Evolutionary conservation across 1,140 invertebrate genomes (phyloP).

Genomic region (Rhysida immarginata): DNA sequence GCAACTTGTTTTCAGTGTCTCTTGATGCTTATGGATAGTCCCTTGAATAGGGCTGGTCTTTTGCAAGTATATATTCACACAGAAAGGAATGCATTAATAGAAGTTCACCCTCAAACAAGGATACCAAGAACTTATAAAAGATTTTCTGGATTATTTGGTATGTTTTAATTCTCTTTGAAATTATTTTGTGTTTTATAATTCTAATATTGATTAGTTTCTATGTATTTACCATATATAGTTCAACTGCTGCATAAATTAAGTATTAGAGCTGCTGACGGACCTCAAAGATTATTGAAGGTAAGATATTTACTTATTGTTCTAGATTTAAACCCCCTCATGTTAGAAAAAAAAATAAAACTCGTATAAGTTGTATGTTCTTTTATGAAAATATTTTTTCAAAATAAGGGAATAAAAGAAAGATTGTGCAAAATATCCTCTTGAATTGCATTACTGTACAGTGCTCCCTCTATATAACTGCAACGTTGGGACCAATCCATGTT

Average conservation of each 20-base stretch:
- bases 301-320: slow-evolving; percentile 14
- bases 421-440: too few species aligned
- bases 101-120: slow-evolving; percentile 95
- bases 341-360: too few species aligned
- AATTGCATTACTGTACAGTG: too few species aligned
- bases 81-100: slow-evolving; percentile 91
- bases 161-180: slow-evolving; percentile 18
- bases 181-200: slow-evolving; percentile 9
- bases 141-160: slow-evolving; percentile 96
- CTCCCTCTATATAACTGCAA: too few species aligned
- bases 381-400: too few species aligned
- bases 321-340: background rate
- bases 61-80: slow-evolving; percentile 85
- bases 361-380: too few species aligned
- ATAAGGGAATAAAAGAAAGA: too few species aligned
- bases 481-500: too few species aligned
- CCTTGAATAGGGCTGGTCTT: slow-evolving; percentile 54
- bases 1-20: slow-evolving; percentile 40
- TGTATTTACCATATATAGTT: slow-evolving; percentile 45
- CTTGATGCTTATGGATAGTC: slow-evolving; percentile 91
- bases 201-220: too few species aligned
- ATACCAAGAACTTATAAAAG: slow-evolving; percentile 96
- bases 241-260: slow-evolving; percentile 90
- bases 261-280: slow-evolving; percentile 73
- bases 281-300: slow-evolving; percentile 73